Percentiles rank a stretch among this genome's conserved stretches.
These are phyloP conservation scores for Charaxes varanes DNA, from an alignment of 1,140 invertebrate genomes.

Conservation along the genomic window DNA sequence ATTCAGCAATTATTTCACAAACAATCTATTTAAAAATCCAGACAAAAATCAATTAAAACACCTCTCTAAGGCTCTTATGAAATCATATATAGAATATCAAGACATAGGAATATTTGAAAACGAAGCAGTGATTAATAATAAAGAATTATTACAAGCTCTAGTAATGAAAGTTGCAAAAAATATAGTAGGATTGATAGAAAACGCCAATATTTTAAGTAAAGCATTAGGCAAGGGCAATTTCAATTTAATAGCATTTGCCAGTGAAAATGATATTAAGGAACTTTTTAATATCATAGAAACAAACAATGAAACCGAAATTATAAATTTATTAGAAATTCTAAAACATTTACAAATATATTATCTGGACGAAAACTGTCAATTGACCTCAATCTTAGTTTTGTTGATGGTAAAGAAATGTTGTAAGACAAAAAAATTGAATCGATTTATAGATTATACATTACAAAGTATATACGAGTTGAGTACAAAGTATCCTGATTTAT, in stretches of 20 bases:
- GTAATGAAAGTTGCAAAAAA: conserved; percentile 40
- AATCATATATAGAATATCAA: conserved; percentile 26
- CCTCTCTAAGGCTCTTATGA: conserved; percentile 44
- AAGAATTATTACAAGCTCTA: conserved; percentile 34
- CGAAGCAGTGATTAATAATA: conserved; percentile 34
- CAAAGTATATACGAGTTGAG: conserved; percentile 53
- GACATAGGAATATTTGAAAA: conserved; percentile 28
- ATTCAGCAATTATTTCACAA: conserved; percentile 30
- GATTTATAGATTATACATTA: conserved; percentile 37
- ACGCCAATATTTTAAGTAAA: conserved; percentile 37
- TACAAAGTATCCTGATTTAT: conserved; percentile 49
- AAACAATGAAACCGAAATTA: conserved; percentile 28
- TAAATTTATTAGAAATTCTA: conserved; percentile 34
- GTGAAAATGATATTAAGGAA: conserved; percentile 33
- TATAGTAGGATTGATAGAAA: conserved; percentile 42
- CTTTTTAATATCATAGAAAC: conserved; percentile 34
- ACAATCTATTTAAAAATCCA: conserved; percentile 41
- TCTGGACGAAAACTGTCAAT: conserved; percentile 54
- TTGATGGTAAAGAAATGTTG: conserved; percentile 45
- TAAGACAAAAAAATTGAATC: conserved; percentile 41
- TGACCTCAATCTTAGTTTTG: conserved; percentile 47
- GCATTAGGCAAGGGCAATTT: conserved; percentile 41
- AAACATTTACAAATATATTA: conserved; percentile 46
- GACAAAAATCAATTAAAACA: conserved; percentile 40
- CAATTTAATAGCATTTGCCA: conserved; percentile 32